Evolutionary conservation across 2,888 invertebrate species (phyloP), one percentile per base, ranked within the genome.

Genomic region (Trissonchulus latispiculum): DNA sequence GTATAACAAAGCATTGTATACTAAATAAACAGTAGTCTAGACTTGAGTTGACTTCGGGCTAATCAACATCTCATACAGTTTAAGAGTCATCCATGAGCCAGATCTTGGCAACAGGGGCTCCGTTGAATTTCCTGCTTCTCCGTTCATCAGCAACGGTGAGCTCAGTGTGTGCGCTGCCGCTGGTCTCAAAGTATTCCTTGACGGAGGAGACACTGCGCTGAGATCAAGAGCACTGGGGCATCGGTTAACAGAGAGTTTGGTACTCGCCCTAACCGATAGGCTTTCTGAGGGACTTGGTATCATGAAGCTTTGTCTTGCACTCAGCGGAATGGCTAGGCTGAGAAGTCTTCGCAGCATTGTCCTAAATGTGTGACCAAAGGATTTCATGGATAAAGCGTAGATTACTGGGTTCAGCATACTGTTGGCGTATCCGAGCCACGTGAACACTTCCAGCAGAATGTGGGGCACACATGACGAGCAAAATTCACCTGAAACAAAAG

Each of bases 351-450:
- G 48, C 48, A 48, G 8, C 23, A 48, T 15, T 23, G 48, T 48
- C 8, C 48, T 8, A n/a, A 74, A 36, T 8, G 71, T 72, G 2
- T 61, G 70, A 3, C 70, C 66, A 64, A 74, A 75, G 2, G 70
- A 48, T 33, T 64, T 48, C 75, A 75, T 75, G 18, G 73, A 72
- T 18, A 74, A 28, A 2, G 74, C 70, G 72, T 74, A 75, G 29
- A 74, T 74, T 2, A 74, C 15, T 23, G 75, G 75, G 36, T 75
- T 75, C 31, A 74, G 23, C 8, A 61, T 28, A 64, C 64, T 64
- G 72, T 75, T 75, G 23, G 36, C 28, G 75, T 75, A 75, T 28
- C 75, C 75, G 3, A 75, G 61, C 75, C 75, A 75, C 0, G 75
- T 74, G 74, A 74, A 74, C 35, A 59, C 1, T 28, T 66, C 70